Evolutionary conservation across 1,140 invertebrate genomes (phyloP), one percentile per base, ranked within the genome.

Genomic region (Hyles vespertilio): DNA sequence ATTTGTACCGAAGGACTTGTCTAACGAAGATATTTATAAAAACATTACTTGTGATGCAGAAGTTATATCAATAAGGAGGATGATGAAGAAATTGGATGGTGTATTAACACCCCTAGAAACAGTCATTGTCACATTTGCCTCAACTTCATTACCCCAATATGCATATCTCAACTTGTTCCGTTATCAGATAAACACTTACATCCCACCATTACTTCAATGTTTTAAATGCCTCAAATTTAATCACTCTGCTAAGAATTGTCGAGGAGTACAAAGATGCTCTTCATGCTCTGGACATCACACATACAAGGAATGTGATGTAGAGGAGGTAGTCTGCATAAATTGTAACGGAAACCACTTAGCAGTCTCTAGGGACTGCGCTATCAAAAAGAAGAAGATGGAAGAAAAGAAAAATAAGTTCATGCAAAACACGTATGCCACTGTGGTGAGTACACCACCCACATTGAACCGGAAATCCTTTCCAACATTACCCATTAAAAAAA

Each of bases 221-320:
- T 67, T 47, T 40, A 59, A 58, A 53, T 68, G 58, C 45, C n/a
- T 67, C 0, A 63, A 63, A 58, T 67, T 61, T n/a, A 67, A 60
- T 33, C 58, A 63, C 10, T 58, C 56, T 4, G 58, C 52, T 3
- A 68, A 63, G 40, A 12, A 51, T 32, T 67, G 32, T 10, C 43
- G 51, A 46, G 43, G 56, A 3, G 12, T n/a, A 8, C 47, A 51
- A 43, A 40, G 8, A 5, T 47, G 46, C 6, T 47, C 46, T 8
- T 47, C 46, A 22, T 47, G 46, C 10, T 5, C 10, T 47, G 50
- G 50, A n/a, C 6, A 51, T 8, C 50, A 51, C 50, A n/a, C 22
- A 5, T 51, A 51, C n/a, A 32, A 51, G 6, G 12, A 32, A 33
- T 51, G 50, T 32, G 7, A 32, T 32, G 10, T n/a, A 8, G 32